A percentile compares a stretch with the other conserved stretches of the same genome.
phyloP scores from a whole-genome alignment of 2,888 invertebrate species.

The Cremastinae sp. region DNA sequence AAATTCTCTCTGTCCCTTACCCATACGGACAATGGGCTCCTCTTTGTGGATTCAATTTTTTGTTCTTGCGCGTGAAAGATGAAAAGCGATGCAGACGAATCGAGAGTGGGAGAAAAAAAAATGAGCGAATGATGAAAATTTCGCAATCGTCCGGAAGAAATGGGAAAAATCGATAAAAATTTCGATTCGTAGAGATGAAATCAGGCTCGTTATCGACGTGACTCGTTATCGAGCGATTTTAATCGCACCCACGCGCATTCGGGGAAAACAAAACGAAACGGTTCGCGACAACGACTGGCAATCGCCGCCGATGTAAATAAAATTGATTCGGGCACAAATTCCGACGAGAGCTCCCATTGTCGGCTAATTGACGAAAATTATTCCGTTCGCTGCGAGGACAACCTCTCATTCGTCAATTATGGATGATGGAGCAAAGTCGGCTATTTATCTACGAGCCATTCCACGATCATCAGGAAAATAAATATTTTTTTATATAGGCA shows the following conservation, averaged over 20 bases:
- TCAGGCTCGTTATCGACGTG: slow-evolving; percentile 44
- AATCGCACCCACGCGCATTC: slow-evolving; percentile 32
- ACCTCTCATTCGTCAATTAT: slow-evolving; percentile 5
- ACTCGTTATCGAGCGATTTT: slow-evolving; percentile 52
- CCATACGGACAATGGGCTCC: slow-evolving; percentile 40
- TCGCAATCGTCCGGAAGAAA: background rate
- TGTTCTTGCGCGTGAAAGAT: background rate
- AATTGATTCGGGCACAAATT: slow-evolving; percentile 46
- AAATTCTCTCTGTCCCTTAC: background rate
- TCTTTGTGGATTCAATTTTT: background rate
- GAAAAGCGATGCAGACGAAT: background rate
- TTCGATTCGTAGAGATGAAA: slow-evolving; percentile 39
- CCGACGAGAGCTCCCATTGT: slow-evolving; percentile 2
- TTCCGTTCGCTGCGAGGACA: slow-evolving; percentile 1
- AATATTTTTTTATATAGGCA: no score
- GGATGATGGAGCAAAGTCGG: background rate
- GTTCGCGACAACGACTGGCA: slow-evolving; percentile 26
- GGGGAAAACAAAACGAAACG: background rate
- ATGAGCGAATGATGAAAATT: no score
- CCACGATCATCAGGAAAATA: no score
- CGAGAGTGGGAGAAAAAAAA: no score
- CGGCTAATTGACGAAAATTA: slow-evolving; percentile 33
- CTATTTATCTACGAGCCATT: no score
- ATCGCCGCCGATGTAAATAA: slow-evolving; percentile 31
- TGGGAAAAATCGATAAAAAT: slow-evolving; percentile 52